These are phyloP conservation scores for Aratinga solstitialis DNA, from an alignment of 2,797 vertebrate species.

Conservation along the genomic window DNA sequence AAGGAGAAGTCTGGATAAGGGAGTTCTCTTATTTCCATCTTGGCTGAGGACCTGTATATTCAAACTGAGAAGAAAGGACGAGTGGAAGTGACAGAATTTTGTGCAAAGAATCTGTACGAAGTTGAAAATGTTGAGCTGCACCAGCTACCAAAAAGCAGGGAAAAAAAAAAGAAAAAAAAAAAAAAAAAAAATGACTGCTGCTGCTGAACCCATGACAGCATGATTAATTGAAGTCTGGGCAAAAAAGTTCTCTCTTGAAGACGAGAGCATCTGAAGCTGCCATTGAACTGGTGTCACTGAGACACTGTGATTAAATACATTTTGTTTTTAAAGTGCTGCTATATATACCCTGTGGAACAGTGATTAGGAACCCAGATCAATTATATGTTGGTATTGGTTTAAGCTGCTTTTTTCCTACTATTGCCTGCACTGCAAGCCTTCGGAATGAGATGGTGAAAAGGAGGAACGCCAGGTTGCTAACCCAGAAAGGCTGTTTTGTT, in stretches of 20 bases:
- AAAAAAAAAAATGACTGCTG: too few relatives aligned
- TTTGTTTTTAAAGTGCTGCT: not conserved
- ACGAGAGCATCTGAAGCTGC: constrained; percentile 7
- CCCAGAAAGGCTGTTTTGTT: not conserved
- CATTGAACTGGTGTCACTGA: constrained; percentile 37
- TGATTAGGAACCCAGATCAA: not conserved
- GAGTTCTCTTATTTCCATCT: not conserved
- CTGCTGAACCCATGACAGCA: too few relatives aligned
- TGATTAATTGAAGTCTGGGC: constrained; percentile 37
- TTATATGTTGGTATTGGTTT: not conserved
- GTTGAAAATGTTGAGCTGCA: constrained; percentile 12
- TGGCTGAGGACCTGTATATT: constrained; percentile 8
- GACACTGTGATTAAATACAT: constrained; percentile 35
- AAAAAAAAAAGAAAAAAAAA: too few relatives aligned
- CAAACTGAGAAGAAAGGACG: constrained; percentile 10
- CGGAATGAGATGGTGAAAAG: not conserved
- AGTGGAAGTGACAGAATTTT: not conserved
- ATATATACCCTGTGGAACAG: not conserved
- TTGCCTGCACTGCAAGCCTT: not conserved
- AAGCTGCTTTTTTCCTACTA: not conserved
- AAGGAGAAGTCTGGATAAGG: not conserved
- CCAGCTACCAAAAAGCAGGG: too few relatives aligned
- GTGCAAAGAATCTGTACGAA: not conserved
- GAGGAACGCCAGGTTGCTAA: not conserved
- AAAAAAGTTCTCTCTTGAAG: constrained; percentile 33